Evolutionary conservation across 2,888 invertebrate species (phyloP), one percentile per base, ranked within the genome.

Genomic region (Sminthurides aquaticus): DNA sequence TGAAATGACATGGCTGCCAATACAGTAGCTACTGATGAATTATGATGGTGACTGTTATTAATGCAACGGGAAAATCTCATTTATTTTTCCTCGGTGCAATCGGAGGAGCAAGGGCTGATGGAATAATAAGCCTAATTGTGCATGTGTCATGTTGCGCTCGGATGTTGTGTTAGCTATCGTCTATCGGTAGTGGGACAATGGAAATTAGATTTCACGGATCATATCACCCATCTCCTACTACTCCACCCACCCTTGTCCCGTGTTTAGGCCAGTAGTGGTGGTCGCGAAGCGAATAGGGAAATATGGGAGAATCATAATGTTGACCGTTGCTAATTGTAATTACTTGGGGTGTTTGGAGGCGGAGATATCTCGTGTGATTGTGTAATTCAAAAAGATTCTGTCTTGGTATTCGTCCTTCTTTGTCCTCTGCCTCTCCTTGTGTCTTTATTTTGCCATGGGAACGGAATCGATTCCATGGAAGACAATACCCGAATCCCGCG

Each of bases 31-130:
- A 15, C 5, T 5, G 15, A 34, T 34, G 43, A 34, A 34, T 34
- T 34, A 34, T 34, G 43, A 11, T 34, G 43, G 43, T 34, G 43
- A 34, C 43, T 34, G 43, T 34, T 34, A 15, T 34, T 34, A 11
- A 11, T 60, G 20, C 60, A 60, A 60, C 60, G 60, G 60, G 60
- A 60, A 52, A 49, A 20, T 18, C 28, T 25, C 49, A 52, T 49
- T 60, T 60, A 49, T 60, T 34, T 34, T 34, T 34, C 8, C 15
- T 15, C 43, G 8, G 43, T 34, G 43, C 5, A 34, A n/a, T 11
- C 43, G 43, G 43, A 34, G 43, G 43, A 15, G n/a, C n/a, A n/a
- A n/a, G n/a, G n/a, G n/a, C n/a, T n/a, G 43, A 34, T 34, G 43
- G 15, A 34, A 34, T 34, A 34, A 34, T 34, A 34, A 34, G 43